These are phyloP conservation scores for Osmerus eperlanus DNA, from an alignment of 2,113 vertebrate genomes.

Conservation along the genomic window DNA sequence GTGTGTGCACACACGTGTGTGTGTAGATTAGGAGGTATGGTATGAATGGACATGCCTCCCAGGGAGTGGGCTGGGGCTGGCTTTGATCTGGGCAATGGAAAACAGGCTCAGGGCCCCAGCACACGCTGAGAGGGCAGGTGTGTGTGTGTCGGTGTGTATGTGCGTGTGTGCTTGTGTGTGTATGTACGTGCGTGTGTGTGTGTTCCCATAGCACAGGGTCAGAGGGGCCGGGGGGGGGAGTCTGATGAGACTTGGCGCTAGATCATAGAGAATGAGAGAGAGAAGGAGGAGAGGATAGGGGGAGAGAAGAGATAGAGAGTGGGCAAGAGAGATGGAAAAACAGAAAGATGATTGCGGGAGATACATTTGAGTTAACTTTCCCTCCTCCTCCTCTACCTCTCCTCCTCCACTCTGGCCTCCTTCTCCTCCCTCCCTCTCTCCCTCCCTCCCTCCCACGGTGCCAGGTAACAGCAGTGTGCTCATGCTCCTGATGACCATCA, in stretches of 20 bases:
- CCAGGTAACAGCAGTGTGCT: too few species aligned
- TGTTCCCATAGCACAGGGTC: not conserved
- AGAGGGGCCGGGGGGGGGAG: not conserved
- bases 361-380: too few species aligned
- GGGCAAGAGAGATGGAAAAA: not conserved
- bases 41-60: not conserved
- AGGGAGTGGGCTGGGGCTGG: not conserved
- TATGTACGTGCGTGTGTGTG: not conserved
- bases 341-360: too few species aligned
- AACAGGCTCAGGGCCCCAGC: not conserved
- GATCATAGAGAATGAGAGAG: not conserved
- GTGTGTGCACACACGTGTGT: constrained; percentile 5
- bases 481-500: too few species aligned
- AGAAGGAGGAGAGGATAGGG: too few species aligned
- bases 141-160: not conserved
- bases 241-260: not conserved
- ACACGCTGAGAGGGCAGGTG: not conserved
- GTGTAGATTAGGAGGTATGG: not conserved
- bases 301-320: not conserved
- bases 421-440: not conserved
- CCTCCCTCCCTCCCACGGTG: not conserved
- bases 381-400: not conserved
- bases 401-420: not conserved
- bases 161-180: not conserved
- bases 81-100: not conserved